Conservation (phyloP, 1,140 invertebrate genomes). For the Drosophila navojoa region DNA sequence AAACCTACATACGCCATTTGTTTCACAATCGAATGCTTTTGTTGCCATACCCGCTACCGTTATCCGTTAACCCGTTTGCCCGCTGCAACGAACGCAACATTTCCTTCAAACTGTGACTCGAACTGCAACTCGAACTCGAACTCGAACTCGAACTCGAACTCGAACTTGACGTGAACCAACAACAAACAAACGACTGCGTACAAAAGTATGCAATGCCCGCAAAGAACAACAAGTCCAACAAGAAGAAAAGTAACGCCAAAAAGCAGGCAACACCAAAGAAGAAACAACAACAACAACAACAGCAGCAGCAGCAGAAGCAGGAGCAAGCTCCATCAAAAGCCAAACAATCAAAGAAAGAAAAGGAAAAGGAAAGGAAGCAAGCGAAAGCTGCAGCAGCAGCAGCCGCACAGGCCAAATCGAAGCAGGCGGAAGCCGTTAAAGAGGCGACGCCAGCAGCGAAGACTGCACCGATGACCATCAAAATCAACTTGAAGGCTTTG, state of each 20-base stretch:
- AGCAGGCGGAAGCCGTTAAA: conserved; percentile 26
- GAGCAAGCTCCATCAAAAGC: conserved; percentile 6
- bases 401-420: conserved; percentile 33
- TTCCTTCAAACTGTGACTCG: conserved; percentile 29
- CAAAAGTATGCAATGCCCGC: conserved; percentile 67
- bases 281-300: conserved; percentile 33
- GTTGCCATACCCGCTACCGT: conserved; percentile 68
- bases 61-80: conserved; percentile 52
- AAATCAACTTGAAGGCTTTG: conserved; percentile 68
- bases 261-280: conserved; percentile 59
- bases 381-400: neutral
- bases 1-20: conserved; percentile 46
- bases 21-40: conserved; percentile 67
- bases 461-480: conserved; percentile 47
- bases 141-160: conserved; percentile 9
- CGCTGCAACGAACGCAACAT: conserved; percentile 43
- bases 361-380: conserved; percentile 23
- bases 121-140: conserved; percentile 31
- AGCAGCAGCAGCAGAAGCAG: conserved; percentile 30
- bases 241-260: conserved; percentile 53
- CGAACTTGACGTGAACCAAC: conserved; percentile 24
- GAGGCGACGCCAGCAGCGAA: neutral
- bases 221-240: conserved; percentile 60
- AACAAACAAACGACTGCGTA: conserved; percentile 27
- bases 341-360: conserved; percentile 41